Conservation (phyloP, 1,140 invertebrate genomes). For the Antheraea mylitta region DNA sequence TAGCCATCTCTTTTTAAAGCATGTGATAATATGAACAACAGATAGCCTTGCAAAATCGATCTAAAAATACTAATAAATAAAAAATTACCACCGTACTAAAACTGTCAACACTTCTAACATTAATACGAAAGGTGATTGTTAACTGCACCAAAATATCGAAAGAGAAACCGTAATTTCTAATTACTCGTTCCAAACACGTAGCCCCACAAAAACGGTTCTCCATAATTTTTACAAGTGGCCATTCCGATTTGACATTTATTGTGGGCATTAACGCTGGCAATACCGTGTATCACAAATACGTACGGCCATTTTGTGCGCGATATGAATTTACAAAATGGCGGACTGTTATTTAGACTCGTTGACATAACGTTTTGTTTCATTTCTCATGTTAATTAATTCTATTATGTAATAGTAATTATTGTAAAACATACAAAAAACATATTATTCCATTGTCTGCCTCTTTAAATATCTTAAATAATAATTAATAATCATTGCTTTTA, state of each 20-base stretch:
- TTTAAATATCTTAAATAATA: too few relatives aligned
- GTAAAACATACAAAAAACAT: background rate
- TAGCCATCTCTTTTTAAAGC: too few relatives aligned
- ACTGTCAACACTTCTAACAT: background rate
- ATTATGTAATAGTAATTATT: background rate
- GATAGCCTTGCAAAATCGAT: background rate
- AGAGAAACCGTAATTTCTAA: slow-evolving; percentile 36
- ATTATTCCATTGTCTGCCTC: background rate
- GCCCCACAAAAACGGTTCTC: slow-evolving; percentile 36
- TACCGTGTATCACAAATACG: slow-evolving; percentile 51
- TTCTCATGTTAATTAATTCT: background rate
- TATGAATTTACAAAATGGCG: slow-evolving; percentile 57
- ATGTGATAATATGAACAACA: too few relatives aligned
- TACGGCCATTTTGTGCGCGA: slow-evolving; percentile 52
- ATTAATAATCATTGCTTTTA: too few relatives aligned
- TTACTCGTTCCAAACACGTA: slow-evolving; percentile 62
- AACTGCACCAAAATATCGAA: background rate
- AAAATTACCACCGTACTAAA: background rate
- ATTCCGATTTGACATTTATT: slow-evolving; percentile 71
- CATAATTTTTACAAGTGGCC: slow-evolving; percentile 66
- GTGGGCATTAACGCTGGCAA: slow-evolving; percentile 54
- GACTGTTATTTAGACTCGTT: slow-evolving; percentile 4
- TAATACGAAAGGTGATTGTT: background rate
- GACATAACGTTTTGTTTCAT: slow-evolving; percentile 26
- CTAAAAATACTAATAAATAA: background rate